These are phyloP conservation scores for Pelosia muscerda DNA, from an alignment of 2,888 invertebrate genomes.

Conservation along the genomic window DNA sequence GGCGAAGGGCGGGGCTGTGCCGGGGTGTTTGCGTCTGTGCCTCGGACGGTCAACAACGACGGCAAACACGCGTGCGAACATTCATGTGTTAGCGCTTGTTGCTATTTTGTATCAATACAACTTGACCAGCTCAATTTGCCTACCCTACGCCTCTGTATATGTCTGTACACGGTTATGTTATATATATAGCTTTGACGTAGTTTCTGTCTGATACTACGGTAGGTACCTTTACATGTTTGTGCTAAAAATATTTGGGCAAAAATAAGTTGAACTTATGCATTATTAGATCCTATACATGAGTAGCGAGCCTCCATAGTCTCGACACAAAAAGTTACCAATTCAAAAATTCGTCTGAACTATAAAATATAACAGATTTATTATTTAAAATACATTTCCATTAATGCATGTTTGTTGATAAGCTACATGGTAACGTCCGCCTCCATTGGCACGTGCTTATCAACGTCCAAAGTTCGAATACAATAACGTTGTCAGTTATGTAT, in stretches of 20 bases:
- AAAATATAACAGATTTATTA: background rate
- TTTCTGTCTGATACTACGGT: constrained; percentile 40
- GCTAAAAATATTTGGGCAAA: background rate
- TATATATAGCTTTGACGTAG: constrained; percentile 48
- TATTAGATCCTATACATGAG: background rate
- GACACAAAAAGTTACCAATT: background rate
- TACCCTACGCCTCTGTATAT: constrained; percentile 17
- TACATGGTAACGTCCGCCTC: constrained; percentile 67
- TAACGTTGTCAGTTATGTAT: constrained; percentile 55
- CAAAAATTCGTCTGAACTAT: background rate
- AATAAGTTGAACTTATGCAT: background rate
- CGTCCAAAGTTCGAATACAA: constrained; percentile 79
- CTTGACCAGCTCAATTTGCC: constrained; percentile 51
- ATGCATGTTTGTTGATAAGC: constrained; percentile 69
- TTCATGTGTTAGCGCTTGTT: constrained; percentile 65
- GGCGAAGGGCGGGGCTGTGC: constrained; percentile 57
- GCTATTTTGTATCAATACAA: constrained; percentile 63
- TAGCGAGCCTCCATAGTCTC: too few species aligned
- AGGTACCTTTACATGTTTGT: background rate
- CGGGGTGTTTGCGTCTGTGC: constrained; percentile 65
- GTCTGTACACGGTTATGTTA: constrained; percentile 19
- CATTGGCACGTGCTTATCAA: constrained; percentile 72
- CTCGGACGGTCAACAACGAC: constrained; percentile 71
- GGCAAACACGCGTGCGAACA: constrained; percentile 74
- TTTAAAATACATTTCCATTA: constrained; percentile 5